Evolutionary conservation across 2,888 invertebrate species (phyloP).

Genomic region (Hyposoter didymator): DNA sequence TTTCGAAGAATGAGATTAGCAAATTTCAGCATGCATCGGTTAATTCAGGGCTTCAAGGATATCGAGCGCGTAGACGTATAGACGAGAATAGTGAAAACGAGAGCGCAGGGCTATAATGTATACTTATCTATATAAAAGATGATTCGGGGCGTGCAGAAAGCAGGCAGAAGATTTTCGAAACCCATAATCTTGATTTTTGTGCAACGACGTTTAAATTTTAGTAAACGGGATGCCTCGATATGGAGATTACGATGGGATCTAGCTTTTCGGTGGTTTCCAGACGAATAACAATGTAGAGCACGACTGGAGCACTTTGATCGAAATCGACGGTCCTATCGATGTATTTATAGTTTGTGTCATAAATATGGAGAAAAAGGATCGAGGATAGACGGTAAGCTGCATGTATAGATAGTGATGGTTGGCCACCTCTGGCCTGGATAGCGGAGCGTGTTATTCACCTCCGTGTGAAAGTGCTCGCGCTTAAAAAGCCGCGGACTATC

Average conservation of each 20-base stretch:
- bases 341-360: conserved; percentile 10
- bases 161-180: not conserved
- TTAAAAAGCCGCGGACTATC: conserved; percentile 53
- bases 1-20: too few relatives aligned
- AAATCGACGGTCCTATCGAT: conserved; percentile 1
- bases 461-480: conserved; percentile 81
- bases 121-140: not conserved
- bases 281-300: conserved; percentile 10
- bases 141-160: not conserved
- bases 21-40: too few relatives aligned
- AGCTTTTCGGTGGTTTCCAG: conserved; percentile 12
- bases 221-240: not conserved
- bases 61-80: not conserved
- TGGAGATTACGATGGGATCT: not conserved
- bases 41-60: not conserved
- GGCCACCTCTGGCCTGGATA: conserved; percentile 83
- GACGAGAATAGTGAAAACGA: not conserved
- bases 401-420: conserved; percentile 70
- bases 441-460: conserved; percentile 82
- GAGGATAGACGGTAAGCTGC: conserved; percentile 9
- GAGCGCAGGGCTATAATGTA: too few relatives aligned
- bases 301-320: conserved; percentile 2
- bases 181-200: not conserved
- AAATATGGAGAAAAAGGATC: not conserved
- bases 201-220: not conserved